Conservation (phyloP, 2,113 vertebrate genomes). For the Cryptomyrus ogoouensis region DNA sequence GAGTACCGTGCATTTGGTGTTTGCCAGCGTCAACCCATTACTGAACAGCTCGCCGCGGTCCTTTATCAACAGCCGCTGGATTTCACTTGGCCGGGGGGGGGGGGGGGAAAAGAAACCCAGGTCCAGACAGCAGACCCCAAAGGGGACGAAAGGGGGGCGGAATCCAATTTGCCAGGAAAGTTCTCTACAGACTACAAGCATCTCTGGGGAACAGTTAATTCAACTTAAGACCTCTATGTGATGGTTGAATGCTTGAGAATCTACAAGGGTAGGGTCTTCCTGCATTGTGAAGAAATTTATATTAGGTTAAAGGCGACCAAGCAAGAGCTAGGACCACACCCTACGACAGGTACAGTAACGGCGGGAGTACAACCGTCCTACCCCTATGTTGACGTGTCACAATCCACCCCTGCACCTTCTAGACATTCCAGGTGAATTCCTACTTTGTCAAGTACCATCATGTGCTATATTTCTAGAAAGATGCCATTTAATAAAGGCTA, state of each 20-base stretch:
- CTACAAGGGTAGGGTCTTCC: neutral
- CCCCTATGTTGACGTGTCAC: neutral
- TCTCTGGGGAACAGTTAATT: neutral
- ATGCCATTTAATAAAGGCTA: neutral
- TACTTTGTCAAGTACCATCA: neutral
- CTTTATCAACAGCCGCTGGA: neutral
- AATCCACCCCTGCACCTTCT: neutral
- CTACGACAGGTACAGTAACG: neutral
- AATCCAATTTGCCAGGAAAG: no score
- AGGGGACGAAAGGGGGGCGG: no score
- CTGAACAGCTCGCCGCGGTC: neutral
- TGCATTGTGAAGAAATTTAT: neutral
- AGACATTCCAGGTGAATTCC: neutral
- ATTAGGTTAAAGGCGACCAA: neutral
- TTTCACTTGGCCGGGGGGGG: conserved; percentile 5
- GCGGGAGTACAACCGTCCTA: neutral
- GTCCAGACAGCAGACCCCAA: neutral
- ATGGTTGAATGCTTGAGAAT: neutral
- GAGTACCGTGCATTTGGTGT: neutral
- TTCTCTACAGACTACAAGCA: neutral
- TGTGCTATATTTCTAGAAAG: neutral
- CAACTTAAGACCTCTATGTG: neutral
- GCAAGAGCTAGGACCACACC: neutral
- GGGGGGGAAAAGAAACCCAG: neutral
- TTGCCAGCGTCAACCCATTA: neutral